A percentile compares a stretch with the other conserved stretches of the same genome.
Evolutionary conservation across 2,113 vertebrate species (phyloP).

Genomic region (Sinocyclocheilus maitianheensis): DNA sequence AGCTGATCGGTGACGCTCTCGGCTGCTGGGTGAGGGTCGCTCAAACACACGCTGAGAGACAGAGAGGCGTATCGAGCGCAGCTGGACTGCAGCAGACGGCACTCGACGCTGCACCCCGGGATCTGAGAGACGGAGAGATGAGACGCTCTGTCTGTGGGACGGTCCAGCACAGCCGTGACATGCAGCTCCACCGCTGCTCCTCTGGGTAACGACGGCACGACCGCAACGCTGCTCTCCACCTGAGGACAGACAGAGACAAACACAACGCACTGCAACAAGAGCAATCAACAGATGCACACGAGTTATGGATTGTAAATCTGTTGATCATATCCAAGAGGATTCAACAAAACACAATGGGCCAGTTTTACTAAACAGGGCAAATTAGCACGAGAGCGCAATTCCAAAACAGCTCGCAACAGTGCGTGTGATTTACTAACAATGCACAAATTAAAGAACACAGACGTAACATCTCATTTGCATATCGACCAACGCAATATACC

Average conservation of each 20-base stretch:
- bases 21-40: conserved; percentile 39
- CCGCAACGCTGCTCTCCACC: conserved; percentile 55
- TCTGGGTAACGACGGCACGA: conserved; percentile 78
- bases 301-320: not conserved
- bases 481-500: too few relatives aligned
- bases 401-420: too few relatives aligned
- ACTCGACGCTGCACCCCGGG: conserved; percentile 68
- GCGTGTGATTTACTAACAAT: too few relatives aligned
- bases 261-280: conserved; percentile 11
- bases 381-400: too few relatives aligned
- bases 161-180: conserved; percentile 71
- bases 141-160: conserved; percentile 71
- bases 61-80: conserved; percentile 68
- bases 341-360: too few relatives aligned
- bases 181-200: conserved; percentile 81
- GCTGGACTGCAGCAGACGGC: conserved; percentile 69
- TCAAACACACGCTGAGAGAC: conserved; percentile 64
- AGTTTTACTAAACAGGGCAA: too few relatives aligned
- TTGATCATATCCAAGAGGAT: too few relatives aligned
- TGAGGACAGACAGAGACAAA: not conserved
- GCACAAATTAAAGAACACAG: too few relatives aligned
- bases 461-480: too few relatives aligned
- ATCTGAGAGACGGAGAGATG: conserved; percentile 63
- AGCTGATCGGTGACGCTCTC: conserved; percentile 59
- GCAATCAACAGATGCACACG: not conserved